These are phyloP conservation scores for Rhyacophila brunnea DNA, from an alignment of 1,140 invertebrate genomes.

Conservation along the genomic window DNA sequence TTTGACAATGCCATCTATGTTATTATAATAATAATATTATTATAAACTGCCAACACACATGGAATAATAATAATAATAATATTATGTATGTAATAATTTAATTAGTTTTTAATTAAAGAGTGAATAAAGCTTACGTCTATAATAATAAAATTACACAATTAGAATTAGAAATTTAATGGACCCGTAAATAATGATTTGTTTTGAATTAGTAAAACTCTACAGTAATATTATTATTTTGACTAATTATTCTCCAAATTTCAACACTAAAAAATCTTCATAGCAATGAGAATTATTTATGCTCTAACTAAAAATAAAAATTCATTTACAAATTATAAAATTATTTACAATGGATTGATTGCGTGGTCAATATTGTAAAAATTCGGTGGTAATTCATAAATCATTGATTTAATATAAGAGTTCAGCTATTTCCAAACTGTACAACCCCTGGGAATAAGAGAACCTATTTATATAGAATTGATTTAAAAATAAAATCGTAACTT, in stretches of 20 bases:
- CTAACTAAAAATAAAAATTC: not conserved
- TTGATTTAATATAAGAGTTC: no score
- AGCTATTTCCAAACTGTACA: no score
- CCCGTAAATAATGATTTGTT: constrained; percentile 36
- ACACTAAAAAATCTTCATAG: not conserved
- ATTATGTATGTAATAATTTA: constrained; percentile 17
- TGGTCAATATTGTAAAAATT: no score
- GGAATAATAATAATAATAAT: constrained; percentile 22
- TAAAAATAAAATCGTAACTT: no score
- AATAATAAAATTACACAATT: constrained; percentile 23
- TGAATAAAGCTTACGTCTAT: constrained; percentile 23
- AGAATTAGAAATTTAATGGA: constrained; percentile 30
- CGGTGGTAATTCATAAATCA: no score
- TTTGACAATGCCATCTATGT: not conserved
- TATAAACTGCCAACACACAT: constrained; percentile 7
- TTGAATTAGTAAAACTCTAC: constrained; percentile 28
- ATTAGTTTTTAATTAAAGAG: constrained; percentile 1
- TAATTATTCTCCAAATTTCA: constrained; percentile 15
- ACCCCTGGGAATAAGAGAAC: no score
- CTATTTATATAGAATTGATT: no score
- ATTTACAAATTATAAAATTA: not conserved
- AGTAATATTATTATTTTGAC: constrained; percentile 27
- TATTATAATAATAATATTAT: no score
- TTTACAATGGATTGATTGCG: not conserved
- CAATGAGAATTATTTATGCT: no score